Base-by-base conservation (phyloP, 2,113 vertebrate genomes). In the Taxidea taxus region DNA sequence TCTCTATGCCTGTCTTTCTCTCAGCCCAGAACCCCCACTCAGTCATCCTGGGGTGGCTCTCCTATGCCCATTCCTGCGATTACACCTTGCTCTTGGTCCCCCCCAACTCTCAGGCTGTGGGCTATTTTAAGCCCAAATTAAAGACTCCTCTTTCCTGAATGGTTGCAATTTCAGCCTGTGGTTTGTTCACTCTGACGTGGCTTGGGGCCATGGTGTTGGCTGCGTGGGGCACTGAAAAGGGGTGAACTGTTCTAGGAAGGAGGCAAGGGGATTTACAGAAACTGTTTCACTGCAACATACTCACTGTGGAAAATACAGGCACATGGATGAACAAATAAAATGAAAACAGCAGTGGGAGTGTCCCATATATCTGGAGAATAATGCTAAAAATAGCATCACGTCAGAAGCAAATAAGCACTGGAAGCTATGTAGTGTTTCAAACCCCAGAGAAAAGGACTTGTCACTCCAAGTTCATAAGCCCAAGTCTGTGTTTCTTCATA, bases 111-210 rank as follows among this genome's bases (percentile, higher is more conserved):
- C 56, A 42, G 93, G 34, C 87, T 86, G 90, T 25, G 95, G 87
- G 14, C 81, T 95, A 90, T 98, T 96, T 95, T 92, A 96, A 64
- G 94, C 37, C 34, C 56, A 96, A 98, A 97, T 77, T 87, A 77
- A 93, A 97, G 84, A 77, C 47, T 98, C 86, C 66, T 96, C 37
- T 84, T 47, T 49, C 39, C 84, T 86, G 34, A 92, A 60, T 1
- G 39, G 62, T n/a, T 97, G 27, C 47, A 96, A 91, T 90, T 98
- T 88, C 37, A 89, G 18, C 7, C 87, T 96, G 92, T 64, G 95
- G 92, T 49, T 93, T 60, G 82, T 94, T 97, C 94, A 75, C 25
- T 75, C 93, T 89, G 95, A 97, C 80, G 87, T 60, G 58, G 74
- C 93, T 70, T 93, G 94, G 77, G 83, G 81, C 94, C 72, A 44